A percentile compares a stretch with the other conserved stretches of the same genome.
Conservation (phyloP, 2,797 vertebrate species). For the Morelia viridis region DNA sequence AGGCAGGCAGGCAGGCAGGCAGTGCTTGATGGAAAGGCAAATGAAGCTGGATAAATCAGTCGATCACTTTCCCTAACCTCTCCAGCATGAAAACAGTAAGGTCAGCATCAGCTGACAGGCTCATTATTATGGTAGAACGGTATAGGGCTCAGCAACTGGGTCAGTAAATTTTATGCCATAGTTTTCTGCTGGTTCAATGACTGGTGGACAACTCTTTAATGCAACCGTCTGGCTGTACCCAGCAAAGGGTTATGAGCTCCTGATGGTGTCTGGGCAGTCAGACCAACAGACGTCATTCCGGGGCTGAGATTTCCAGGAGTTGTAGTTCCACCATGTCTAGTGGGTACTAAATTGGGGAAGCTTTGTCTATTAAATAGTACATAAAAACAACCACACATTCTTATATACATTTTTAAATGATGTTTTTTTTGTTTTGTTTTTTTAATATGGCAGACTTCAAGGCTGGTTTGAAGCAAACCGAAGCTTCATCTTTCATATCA, state of each 20-base stretch:
- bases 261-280: not conserved
- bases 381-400: not conserved
- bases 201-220: not conserved
- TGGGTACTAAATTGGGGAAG: not conserved
- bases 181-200: not conserved
- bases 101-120: too few relatives aligned
- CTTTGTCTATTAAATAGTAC: not conserved
- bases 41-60: too few relatives aligned
- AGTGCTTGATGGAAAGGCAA: too few relatives aligned
- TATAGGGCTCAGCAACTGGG: not conserved
- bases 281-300: not conserved
- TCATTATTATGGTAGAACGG: too few relatives aligned
- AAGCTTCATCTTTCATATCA: slow-evolving; percentile 7
- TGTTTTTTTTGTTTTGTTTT: not conserved
- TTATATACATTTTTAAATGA: not conserved
- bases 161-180: not conserved
- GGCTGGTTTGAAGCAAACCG: not conserved
- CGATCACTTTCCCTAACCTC: too few relatives aligned
- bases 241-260: not conserved
- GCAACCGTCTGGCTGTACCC: not conserved
- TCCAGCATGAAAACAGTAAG: too few relatives aligned
- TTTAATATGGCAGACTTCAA: not conserved
- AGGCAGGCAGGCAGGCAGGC: too few relatives aligned
- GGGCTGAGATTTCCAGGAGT: not conserved
- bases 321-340: not conserved